Conservation (phyloP, 2,113 vertebrate species). For the Caranx ignobilis region DNA sequence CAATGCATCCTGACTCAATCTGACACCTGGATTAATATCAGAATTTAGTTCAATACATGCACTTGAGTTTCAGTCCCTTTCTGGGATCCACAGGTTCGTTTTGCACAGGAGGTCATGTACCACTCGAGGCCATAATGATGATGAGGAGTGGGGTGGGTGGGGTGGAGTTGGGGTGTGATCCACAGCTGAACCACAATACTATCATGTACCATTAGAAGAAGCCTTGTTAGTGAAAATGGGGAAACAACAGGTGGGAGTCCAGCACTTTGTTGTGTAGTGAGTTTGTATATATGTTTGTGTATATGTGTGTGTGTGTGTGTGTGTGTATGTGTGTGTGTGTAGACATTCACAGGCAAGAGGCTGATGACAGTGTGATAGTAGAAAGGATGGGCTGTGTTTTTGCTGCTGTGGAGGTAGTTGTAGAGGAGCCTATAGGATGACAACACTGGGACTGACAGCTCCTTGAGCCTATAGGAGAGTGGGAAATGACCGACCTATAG, state of each 20-base stretch:
- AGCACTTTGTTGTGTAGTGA: slow-evolving; percentile 58
- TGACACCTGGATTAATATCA: background rate
- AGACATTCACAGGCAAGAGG: slow-evolving; percentile 80
- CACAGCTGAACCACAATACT: slow-evolving; percentile 2
- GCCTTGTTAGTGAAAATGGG: slow-evolving; percentile 6
- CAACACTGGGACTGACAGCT: slow-evolving; percentile 45
- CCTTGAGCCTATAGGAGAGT: slow-evolving; percentile 39
- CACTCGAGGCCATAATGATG: background rate
- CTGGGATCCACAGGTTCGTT: background rate
- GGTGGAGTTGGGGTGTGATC: background rate
- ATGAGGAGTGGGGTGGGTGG: too few species aligned
- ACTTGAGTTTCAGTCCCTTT: background rate
- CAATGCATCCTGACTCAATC: background rate
- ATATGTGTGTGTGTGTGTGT: slow-evolving; percentile 8
- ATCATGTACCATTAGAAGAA: slow-evolving; percentile 12
- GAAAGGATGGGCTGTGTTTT: slow-evolving; percentile 67
- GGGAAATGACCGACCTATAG: slow-evolving; percentile 35
- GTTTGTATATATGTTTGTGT: slow-evolving; percentile 15
- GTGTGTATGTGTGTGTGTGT: slow-evolving; percentile 36
- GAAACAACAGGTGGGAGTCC: slow-evolving; percentile 43
- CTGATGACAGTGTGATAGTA: slow-evolving; percentile 68
- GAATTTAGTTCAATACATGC: background rate
- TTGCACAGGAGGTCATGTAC: background rate
- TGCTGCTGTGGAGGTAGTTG: slow-evolving; percentile 97
- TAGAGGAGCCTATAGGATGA: slow-evolving; percentile 67